phyloP scores from a whole-genome alignment of 2,888 invertebrate species.

The Thereva nobilitata region DNA sequence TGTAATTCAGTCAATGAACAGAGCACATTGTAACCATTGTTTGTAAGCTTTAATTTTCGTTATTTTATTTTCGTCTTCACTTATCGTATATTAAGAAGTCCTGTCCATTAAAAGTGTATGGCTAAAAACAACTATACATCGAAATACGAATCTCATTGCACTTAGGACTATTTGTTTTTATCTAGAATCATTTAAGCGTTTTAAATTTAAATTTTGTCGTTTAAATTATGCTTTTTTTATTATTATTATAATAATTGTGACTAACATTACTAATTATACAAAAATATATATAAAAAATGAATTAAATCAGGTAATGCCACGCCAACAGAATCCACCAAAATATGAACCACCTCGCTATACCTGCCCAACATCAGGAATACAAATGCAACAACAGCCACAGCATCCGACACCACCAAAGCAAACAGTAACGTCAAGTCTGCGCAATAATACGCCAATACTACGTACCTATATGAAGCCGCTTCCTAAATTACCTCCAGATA shows the following conservation, averaged over 20 bases:
- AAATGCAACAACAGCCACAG: slow-evolving; percentile 47
- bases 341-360: slow-evolving; percentile 58
- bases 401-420: slow-evolving; percentile 47
- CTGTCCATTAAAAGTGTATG: too few species aligned
- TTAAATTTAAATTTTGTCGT: not conserved
- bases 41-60: too few species aligned
- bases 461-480: slow-evolving; percentile 64
- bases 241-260: slow-evolving; percentile 6
- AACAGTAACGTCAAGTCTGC: slow-evolving; percentile 48
- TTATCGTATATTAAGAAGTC: too few species aligned
- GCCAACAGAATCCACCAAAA: slow-evolving; percentile 55
- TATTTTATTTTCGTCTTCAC: too few species aligned
- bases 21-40: too few species aligned
- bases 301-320: slow-evolving; percentile 52
- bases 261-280: slow-evolving; percentile 15
- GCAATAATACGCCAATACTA: slow-evolving; percentile 50
- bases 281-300: slow-evolving; percentile 20
- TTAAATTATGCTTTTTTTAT: not conserved
- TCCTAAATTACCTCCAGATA: slow-evolving; percentile 62
- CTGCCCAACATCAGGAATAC: slow-evolving; percentile 54
- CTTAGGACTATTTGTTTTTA: too few species aligned
- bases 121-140: too few species aligned
- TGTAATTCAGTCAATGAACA: too few species aligned
- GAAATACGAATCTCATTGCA: too few species aligned
- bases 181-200: not conserved